Percentiles rank a stretch among this genome's conserved stretches.
Conservation (phyloP, 2,888 invertebrate genomes). For the Stenodema calcarata region DNA sequence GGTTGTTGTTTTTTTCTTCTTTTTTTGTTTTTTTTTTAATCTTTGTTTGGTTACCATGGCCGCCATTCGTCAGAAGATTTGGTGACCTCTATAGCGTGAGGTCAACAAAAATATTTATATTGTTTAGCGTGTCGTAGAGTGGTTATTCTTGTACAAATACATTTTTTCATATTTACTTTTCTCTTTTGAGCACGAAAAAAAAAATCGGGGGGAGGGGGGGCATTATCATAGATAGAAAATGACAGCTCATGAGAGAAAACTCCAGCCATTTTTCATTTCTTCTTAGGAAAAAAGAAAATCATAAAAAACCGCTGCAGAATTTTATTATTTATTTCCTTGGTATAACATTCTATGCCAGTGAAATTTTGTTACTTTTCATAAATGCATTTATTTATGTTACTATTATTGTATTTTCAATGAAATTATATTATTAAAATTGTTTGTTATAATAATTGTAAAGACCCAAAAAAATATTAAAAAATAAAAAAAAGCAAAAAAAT, state of each 20-base stretch:
- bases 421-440: constrained; percentile 47
- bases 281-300: constrained; percentile 31
- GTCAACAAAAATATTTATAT: constrained; percentile 49
- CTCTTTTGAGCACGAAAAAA: constrained; percentile 34
- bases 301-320: constrained; percentile 30
- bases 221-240: constrained; percentile 26
- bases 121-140: constrained; percentile 53
- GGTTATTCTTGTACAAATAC: constrained; percentile 37
- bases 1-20: constrained; percentile 23
- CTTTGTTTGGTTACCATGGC: constrained; percentile 42
- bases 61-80: constrained; percentile 37
- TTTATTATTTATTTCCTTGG: constrained; percentile 46
- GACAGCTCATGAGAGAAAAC: constrained; percentile 41
- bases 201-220: neutral
- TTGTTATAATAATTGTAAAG: constrained; percentile 48
- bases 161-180: constrained; percentile 12
- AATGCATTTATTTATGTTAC: constrained; percentile 55
- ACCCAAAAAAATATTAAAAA: constrained; percentile 50
- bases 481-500: constrained; percentile 43
- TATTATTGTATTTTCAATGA: constrained; percentile 51
- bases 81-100: constrained; percentile 36
- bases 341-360: constrained; percentile 23
- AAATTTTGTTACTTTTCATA: constrained; percentile 53
- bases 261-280: constrained; percentile 28
- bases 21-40: neutral